A percentile compares a stretch with the other conserved stretches of the same genome.
These are phyloP conservation scores for Esox masquinongy DNA, from an alignment of 2,797 vertebrate species.

Conservation along the genomic window DNA sequence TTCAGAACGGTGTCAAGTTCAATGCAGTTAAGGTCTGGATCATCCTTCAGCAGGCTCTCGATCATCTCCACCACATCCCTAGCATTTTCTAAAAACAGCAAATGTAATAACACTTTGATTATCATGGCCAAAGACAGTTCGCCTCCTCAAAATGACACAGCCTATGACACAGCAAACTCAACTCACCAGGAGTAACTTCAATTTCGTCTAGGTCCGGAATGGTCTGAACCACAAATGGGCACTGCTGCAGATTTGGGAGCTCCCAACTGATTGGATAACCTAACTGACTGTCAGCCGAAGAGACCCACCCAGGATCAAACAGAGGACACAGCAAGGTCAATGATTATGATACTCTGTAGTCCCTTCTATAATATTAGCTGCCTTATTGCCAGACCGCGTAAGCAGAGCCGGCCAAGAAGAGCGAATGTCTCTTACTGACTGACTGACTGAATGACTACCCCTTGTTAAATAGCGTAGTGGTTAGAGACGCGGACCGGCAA, in stretches of 20 bases:
- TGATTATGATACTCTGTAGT: not conserved
- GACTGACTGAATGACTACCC: too few relatives aligned
- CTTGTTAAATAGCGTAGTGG: too few relatives aligned
- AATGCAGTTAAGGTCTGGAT: conserved; percentile 48
- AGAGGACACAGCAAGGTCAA: not conserved
- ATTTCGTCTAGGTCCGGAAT: conserved; percentile 70
- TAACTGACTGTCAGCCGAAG: conserved; percentile 58
- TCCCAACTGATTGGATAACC: conserved; percentile 61
- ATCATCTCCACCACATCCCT: conserved; percentile 79
- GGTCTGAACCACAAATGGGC: conserved; percentile 62
- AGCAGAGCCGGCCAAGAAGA: too few relatives aligned
- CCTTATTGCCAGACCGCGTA: too few relatives aligned
- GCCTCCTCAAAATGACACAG: not conserved
- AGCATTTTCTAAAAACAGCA: conserved; percentile 75
- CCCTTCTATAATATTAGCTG: too few relatives aligned
- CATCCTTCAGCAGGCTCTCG: conserved; percentile 68
- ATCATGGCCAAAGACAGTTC: not conserved
- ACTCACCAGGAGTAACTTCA: conserved; percentile 67
- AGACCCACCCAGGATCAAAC: not conserved
- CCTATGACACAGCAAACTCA: not conserved
- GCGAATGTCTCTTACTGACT: too few relatives aligned
- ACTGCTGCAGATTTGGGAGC: conserved; percentile 57
- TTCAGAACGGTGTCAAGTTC: conserved; percentile 77
- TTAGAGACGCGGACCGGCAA: too few relatives aligned
- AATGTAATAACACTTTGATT: not conserved